Evolutionary conservation across 1,140 invertebrate genomes (phyloP).

Genomic region (Anoplophora glabripennis): DNA sequence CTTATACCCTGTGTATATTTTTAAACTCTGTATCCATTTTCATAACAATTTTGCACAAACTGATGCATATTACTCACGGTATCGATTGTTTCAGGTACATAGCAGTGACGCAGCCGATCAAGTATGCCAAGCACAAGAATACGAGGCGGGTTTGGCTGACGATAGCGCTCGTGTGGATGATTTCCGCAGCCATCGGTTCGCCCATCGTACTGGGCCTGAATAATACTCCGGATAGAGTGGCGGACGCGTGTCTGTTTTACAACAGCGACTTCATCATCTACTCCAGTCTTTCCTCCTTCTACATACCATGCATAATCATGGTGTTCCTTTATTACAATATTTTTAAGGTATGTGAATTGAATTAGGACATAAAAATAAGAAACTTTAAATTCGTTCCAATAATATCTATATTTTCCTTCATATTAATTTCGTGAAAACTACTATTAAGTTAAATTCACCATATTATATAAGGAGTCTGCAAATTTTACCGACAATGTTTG

Average conservation of each 20-base stretch:
- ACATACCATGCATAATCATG: slow-evolving; percentile 99
- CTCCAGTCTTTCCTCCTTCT: slow-evolving; percentile 97
- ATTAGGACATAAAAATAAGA: too few relatives aligned
- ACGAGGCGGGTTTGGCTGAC: slow-evolving; percentile 92
- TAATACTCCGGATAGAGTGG: slow-evolving; percentile 75
- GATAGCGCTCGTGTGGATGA: slow-evolving; percentile 94
- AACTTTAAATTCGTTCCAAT: too few relatives aligned
- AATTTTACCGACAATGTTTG: too few relatives aligned
- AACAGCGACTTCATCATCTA: slow-evolving; percentile 98
- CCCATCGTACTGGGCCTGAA: slow-evolving; percentile 96
- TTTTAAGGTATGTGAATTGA: slow-evolving; percentile 75
- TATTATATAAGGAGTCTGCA: too few relatives aligned
- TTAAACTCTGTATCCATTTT: too few relatives aligned
- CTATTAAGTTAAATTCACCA: too few relatives aligned
- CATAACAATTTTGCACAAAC: too few relatives aligned
- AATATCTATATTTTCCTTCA: too few relatives aligned
- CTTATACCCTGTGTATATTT: too few relatives aligned
- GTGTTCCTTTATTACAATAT: slow-evolving; percentile 98
- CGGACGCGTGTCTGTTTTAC: slow-evolving; percentile 90
- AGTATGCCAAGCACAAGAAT: slow-evolving; percentile 98
- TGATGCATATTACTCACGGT: too few relatives aligned
- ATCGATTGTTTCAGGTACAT: slow-evolving; percentile 78
- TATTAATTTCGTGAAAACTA: too few relatives aligned
- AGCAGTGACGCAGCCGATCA: slow-evolving; percentile 97
- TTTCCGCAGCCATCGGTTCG: slow-evolving; percentile 93